A percentile compares a stretch with the other conserved stretches of the same genome.
phyloP scores from a whole-genome alignment of 2,113 vertebrate species.

The Amphiprion ocellaris region DNA sequence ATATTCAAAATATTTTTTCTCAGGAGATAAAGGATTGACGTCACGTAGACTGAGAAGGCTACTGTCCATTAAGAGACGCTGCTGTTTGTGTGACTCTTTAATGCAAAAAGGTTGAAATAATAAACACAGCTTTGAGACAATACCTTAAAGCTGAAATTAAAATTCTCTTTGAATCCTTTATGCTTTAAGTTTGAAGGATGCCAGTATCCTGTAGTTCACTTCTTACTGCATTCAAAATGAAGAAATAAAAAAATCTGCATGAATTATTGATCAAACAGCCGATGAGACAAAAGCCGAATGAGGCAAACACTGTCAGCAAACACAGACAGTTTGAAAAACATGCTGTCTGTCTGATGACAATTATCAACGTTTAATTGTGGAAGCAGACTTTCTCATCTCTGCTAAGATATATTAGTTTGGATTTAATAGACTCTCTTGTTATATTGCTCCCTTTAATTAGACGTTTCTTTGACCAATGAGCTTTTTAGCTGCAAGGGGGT shows the following conservation, averaged over 20 bases:
- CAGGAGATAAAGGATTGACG: slow-evolving; percentile 17
- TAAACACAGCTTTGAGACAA: background rate
- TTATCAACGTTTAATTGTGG: slow-evolving; percentile 27
- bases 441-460: slow-evolving; percentile 28
- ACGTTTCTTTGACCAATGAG: slow-evolving; percentile 48
- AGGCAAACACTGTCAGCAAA: slow-evolving; percentile 9
- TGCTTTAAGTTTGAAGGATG: background rate
- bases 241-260: background rate
- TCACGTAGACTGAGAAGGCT: slow-evolving; percentile 8
- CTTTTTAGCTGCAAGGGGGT: slow-evolving; percentile 1
- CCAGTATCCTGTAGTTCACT: background rate
- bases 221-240: background rate
- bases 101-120: background rate
- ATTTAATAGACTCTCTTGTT: slow-evolving; percentile 31
- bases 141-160: background rate
- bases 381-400: slow-evolving; percentile 23
- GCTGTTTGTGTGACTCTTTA: background rate
- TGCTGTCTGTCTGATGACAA: background rate
- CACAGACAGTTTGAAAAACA: slow-evolving; percentile 12
- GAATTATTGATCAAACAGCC: slow-evolving; percentile 28
- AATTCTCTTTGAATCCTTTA: no score
- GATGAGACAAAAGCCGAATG: slow-evolving; percentile 6
- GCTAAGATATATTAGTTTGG: slow-evolving; percentile 31
- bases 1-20: slow-evolving; percentile 25
- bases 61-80: background rate